These are phyloP conservation scores for Boloria euphrosyne DNA, from an alignment of 2,888 invertebrate species.

Conservation along the genomic window DNA sequence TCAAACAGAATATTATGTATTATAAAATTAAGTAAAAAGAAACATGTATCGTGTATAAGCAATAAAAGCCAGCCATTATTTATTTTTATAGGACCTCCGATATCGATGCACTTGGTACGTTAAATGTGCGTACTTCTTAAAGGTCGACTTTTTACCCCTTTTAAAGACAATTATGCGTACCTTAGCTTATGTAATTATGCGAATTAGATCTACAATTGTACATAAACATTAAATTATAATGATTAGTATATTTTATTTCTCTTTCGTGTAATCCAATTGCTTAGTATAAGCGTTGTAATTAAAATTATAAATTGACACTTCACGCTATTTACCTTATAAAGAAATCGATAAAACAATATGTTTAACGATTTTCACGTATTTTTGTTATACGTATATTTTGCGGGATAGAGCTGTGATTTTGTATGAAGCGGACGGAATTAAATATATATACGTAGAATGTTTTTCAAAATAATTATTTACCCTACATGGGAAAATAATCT, in stretches of 20 bases:
- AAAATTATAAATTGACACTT: neutral
- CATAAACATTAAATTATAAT: conserved; percentile 39
- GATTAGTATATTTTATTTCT: conserved; percentile 34
- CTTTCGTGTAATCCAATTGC: neutral
- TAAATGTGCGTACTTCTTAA: conserved; percentile 49
- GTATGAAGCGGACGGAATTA: too few species aligned
- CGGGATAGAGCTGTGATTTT: too few species aligned
- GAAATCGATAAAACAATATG: too few species aligned
- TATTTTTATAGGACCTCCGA: conserved; percentile 42
- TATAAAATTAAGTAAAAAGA: conserved; percentile 23
- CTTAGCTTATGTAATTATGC: conserved; percentile 57
- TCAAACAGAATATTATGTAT: neutral
- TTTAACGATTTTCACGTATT: too few species aligned
- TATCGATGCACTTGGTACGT: conserved; percentile 50
- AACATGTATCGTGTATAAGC: conserved; percentile 20
- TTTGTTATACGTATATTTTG: too few species aligned
- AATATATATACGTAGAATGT: too few species aligned
- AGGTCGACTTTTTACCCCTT: conserved; percentile 62
- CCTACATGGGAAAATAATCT: too few species aligned
- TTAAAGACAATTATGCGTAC: conserved; percentile 62
- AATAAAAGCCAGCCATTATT: conserved; percentile 42
- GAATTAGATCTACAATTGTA: conserved; percentile 59
- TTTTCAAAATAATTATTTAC: too few species aligned
- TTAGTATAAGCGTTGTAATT: neutral
- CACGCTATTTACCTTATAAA: too few species aligned